These are phyloP conservation scores for Drosophila meridionalis DNA, from an alignment of 2,888 invertebrate genomes.

Conservation along the genomic window DNA sequence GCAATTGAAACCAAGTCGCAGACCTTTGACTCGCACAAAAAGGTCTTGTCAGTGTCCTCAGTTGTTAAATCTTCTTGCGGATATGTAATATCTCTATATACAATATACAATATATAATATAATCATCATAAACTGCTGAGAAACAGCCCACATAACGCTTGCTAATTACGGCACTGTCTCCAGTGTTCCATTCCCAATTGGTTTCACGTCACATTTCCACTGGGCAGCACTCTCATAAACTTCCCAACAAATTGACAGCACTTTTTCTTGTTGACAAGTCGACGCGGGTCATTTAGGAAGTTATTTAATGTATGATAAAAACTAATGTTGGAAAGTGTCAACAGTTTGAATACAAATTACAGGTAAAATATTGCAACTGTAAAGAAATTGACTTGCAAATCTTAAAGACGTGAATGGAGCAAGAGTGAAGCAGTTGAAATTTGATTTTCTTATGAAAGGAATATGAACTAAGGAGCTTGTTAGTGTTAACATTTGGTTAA, in stretches of 20 bases:
- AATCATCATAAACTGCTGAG: neutral
- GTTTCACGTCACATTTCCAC: neutral
- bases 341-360: neutral
- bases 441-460: neutral
- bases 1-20: constrained; percentile 11
- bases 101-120: constrained; percentile 1
- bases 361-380: neutral
- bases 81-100: neutral
- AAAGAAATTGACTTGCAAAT: neutral
- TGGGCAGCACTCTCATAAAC: constrained; percentile 2
- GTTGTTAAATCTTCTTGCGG: constrained; percentile 26
- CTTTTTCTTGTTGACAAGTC: neutral
- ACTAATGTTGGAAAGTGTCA: neutral
- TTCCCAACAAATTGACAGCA: constrained; percentile 6
- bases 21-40: constrained; percentile 27
- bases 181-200: constrained; percentile 1
- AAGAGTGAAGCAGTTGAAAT: neutral
- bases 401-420: neutral
- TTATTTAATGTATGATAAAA: neutral
- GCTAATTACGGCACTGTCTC: neutral
- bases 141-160: constrained; percentile 10
- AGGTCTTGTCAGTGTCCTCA: constrained; percentile 28
- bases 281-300: neutral
- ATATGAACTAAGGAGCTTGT: neutral
- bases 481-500: neutral